Evolutionary conservation across 2,888 invertebrate species (phyloP).

Genomic region (Protodeltote pygarga): DNA sequence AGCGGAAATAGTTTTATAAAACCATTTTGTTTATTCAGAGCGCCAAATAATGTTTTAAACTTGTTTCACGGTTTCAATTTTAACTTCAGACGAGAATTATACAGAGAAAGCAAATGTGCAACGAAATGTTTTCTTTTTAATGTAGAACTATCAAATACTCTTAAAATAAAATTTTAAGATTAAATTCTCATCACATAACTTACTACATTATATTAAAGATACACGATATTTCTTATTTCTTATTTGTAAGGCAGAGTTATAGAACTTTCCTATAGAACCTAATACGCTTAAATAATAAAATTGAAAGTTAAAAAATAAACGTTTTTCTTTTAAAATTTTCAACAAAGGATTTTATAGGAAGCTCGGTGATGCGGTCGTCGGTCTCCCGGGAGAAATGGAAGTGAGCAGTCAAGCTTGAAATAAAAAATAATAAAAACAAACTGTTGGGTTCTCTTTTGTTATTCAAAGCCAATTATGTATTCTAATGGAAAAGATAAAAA

Average conservation of each 20-base stretch:
- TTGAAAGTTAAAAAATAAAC: background rate
- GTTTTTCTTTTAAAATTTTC: constrained; percentile 11
- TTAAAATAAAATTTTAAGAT: too few relatives aligned
- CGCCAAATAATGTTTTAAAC: background rate
- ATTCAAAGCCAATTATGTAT: constrained; percentile 13
- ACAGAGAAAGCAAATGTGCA: background rate
- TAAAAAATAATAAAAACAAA: constrained; percentile 26
- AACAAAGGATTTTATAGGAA: constrained; percentile 27
- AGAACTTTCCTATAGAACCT: too few relatives aligned
- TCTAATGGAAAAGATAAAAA: constrained; percentile 9
- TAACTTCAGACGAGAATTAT: background rate
- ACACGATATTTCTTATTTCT: too few relatives aligned
- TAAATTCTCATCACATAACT: too few relatives aligned
- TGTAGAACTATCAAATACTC: too few relatives aligned
- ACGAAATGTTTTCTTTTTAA: background rate
- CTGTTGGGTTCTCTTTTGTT: constrained; percentile 18
- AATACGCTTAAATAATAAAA: constrained; percentile 5
- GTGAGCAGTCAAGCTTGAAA: background rate
- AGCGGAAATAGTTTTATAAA: constrained; percentile 15
- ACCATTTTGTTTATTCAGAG: constrained; percentile 11
- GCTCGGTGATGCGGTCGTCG: background rate
- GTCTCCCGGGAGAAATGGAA: background rate
- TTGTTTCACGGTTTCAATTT: constrained; percentile 1
- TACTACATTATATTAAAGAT: too few relatives aligned
- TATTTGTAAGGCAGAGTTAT: too few relatives aligned